Conservation (phyloP, 1,140 invertebrate species). For the Vanessa tameamea region DNA sequence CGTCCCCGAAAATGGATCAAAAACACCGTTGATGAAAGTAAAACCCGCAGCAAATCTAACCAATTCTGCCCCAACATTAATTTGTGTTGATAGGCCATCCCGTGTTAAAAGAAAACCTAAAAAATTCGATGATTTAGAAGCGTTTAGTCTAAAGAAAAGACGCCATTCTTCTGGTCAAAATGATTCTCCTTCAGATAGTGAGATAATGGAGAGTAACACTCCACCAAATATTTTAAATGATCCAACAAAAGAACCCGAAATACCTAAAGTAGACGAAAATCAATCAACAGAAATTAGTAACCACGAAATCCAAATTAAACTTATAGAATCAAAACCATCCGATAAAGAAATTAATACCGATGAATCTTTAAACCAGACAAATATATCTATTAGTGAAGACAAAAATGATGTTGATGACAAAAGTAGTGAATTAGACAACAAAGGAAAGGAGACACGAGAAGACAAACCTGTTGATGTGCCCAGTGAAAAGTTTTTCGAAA, state of each 20-base stretch:
- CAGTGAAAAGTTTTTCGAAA: background rate
- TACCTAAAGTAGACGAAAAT: background rate
- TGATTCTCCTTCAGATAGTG: slow-evolving; percentile 35
- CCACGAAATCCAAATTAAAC: background rate
- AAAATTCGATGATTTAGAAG: slow-evolving; percentile 67
- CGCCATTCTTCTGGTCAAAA: slow-evolving; percentile 44
- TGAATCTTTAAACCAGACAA: background rate
- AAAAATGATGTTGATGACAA: background rate
- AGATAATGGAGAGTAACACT: slow-evolving; percentile 12
- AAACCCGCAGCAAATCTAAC: slow-evolving; percentile 31
- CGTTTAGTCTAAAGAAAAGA: slow-evolving; percentile 55
- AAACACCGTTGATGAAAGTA: slow-evolving; percentile 49
- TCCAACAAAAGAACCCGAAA: background rate
- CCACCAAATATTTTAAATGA: slow-evolving; percentile 15
- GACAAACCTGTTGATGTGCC: background rate
- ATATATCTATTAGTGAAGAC: background rate
- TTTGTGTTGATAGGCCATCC: slow-evolving; percentile 61
- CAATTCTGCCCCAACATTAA: slow-evolving; percentile 60
- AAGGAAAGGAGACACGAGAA: background rate
- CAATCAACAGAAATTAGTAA: background rate
- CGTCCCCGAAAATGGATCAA: slow-evolving; percentile 45
- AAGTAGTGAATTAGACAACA: background rate
- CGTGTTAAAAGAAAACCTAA: slow-evolving; percentile 75
- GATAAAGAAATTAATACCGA: background rate
- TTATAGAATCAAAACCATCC: background rate